Percentiles rank a stretch among this genome's conserved stretches.
Conservation (phyloP, 2,888 invertebrate species). For the Germaria angustata region DNA sequence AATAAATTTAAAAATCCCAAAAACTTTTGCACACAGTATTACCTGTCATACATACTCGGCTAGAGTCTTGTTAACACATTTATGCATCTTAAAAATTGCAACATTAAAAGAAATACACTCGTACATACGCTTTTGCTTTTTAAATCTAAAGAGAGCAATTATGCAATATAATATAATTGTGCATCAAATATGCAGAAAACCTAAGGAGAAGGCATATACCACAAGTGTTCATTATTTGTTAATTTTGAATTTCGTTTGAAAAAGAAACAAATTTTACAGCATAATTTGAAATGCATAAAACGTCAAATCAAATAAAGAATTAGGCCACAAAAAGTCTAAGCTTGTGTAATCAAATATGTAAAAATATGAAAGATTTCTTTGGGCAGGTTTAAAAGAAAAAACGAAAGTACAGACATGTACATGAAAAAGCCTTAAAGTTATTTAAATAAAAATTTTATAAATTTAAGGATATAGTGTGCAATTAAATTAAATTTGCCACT, state of each 20-base stretch:
- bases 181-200: constrained; percentile 36
- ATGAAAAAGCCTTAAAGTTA: too few species aligned
- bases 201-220: not conserved
- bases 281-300: constrained; percentile 18
- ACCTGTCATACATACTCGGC: not conserved
- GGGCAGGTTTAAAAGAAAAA: too few species aligned
- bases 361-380: too few species aligned
- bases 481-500: too few species aligned
- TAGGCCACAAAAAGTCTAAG: constrained; percentile 4
- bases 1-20: not conserved
- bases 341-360: not conserved
- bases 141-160: constrained; percentile 52
- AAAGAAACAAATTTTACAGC: not conserved
- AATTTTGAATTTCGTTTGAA: not conserved
- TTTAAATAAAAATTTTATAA: too few species aligned
- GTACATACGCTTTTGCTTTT: constrained; percentile 21
- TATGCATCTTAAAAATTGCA: not conserved
- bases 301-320: constrained; percentile 12
- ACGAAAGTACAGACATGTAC: too few species aligned
- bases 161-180: constrained; percentile 31
- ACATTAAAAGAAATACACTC: constrained; percentile 13
- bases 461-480: too few species aligned
- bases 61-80: not conserved
- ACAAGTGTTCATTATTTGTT: constrained; percentile 25
- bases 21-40: not conserved